phyloP scores from a whole-genome alignment of 2,888 invertebrate genomes.

The Amphipoea oculea region DNA sequence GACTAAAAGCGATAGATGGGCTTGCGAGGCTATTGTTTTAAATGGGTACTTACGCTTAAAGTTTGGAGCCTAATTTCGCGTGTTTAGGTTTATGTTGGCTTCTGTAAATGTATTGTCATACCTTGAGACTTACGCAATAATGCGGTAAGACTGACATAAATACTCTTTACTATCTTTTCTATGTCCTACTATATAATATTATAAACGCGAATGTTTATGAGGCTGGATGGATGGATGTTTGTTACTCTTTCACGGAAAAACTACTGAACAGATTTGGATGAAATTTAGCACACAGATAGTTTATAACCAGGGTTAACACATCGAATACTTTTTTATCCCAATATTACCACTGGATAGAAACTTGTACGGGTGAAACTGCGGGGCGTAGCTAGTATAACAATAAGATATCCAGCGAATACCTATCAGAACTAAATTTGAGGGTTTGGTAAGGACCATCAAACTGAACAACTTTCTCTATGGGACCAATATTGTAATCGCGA shows the following conservation, averaged over 20 bases:
- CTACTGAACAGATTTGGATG: too few relatives aligned
- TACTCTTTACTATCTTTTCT: slow-evolving; percentile 12
- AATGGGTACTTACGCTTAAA: slow-evolving; percentile 80
- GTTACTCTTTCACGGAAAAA: too few relatives aligned
- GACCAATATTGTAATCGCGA: background rate
- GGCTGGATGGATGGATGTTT: too few relatives aligned
- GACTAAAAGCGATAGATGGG: slow-evolving; percentile 70
- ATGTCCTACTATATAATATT: too few relatives aligned
- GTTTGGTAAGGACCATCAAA: background rate
- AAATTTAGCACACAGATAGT: too few relatives aligned
- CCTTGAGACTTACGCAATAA: slow-evolving; percentile 68
- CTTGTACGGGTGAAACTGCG: too few relatives aligned
- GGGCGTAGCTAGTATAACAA: background rate
- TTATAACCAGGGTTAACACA: too few relatives aligned
- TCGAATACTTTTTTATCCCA: too few relatives aligned
- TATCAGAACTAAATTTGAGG: background rate
- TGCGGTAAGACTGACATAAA: slow-evolving; percentile 43
- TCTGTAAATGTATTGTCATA: slow-evolving; percentile 70
- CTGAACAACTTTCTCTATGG: too few relatives aligned
- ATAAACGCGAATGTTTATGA: too few relatives aligned
- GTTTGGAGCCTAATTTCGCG: slow-evolving; percentile 78
- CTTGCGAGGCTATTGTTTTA: slow-evolving; percentile 83
- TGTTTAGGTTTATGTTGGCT: slow-evolving; percentile 76
- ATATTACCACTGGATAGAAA: too few relatives aligned
- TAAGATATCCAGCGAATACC: background rate